Conservation (phyloP, 2,888 invertebrate genomes). For the Linyphia triangularis region DNA sequence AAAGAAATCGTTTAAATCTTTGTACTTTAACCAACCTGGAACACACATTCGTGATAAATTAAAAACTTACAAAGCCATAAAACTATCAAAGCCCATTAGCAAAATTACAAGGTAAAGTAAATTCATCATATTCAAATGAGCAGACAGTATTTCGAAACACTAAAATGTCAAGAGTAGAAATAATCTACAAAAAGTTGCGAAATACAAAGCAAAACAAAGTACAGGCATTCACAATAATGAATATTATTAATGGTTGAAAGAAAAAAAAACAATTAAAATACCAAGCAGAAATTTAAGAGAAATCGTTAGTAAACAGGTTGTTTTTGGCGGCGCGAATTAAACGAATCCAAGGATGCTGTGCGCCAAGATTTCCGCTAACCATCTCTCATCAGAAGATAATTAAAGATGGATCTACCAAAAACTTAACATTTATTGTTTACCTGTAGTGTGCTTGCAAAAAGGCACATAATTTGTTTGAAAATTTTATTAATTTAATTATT, state of each 20-base stretch:
- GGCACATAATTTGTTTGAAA: too few relatives aligned
- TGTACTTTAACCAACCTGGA: background rate
- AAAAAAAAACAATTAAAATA: background rate
- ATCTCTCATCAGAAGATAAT: background rate
- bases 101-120: background rate
- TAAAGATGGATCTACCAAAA: background rate
- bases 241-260: too few relatives aligned
- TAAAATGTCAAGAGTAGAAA: conserved; percentile 32
- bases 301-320: conserved; percentile 71
- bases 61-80: background rate
- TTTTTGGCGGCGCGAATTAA: conserved; percentile 66
- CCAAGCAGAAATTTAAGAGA: background rate
- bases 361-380: conserved; percentile 33
- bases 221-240: background rate
- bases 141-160: conserved; percentile 23
- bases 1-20: background rate
- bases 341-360: conserved; percentile 36
- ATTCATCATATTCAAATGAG: background rate
- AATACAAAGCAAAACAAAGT: background rate
- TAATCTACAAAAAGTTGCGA: conserved; percentile 18
- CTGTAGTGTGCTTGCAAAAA: too few relatives aligned
- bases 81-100: background rate
- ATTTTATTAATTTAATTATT: background rate
- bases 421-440: background rate
- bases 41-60: too few relatives aligned